phyloP scores from a whole-genome alignment of 2,113 vertebrate species.

The Sisor rabdophorus region DNA sequence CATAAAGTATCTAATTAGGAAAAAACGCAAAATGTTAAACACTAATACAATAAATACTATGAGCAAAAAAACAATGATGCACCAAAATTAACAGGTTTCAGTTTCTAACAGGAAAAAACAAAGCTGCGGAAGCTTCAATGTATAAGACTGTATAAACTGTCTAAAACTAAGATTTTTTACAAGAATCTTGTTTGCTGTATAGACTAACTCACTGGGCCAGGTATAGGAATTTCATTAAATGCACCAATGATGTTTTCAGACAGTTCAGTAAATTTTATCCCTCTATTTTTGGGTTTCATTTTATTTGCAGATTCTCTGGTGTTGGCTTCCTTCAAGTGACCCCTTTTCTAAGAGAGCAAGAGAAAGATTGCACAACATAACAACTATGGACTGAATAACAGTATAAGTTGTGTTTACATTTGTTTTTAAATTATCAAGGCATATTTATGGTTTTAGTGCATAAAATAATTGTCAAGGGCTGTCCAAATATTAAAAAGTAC shows the following conservation, averaged over 20 bases:
- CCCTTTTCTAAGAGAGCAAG: conserved; percentile 10
- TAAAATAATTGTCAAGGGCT: not conserved
- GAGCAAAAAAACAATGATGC: not conserved
- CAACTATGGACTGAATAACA: not conserved
- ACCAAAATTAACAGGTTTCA: conserved; percentile 22
- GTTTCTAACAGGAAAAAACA: conserved; percentile 44
- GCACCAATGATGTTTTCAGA: conserved; percentile 9
- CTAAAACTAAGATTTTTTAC: conserved; percentile 10
- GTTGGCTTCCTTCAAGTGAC: conserved; percentile 12
- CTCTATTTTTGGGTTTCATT: conserved; percentile 16
- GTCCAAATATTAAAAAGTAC: too few species aligned
- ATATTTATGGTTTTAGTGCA: not conserved
- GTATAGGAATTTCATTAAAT: conserved; percentile 29
- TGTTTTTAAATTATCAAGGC: not conserved
- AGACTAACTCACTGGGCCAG: conserved; percentile 31
- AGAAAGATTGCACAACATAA: not conserved
- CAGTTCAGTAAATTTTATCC: conserved; percentile 1
- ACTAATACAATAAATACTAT: not conserved
- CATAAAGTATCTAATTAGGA: conserved; percentile 70
- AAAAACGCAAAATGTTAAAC: not conserved
- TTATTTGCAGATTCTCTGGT: not conserved
- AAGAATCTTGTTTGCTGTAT: conserved; percentile 10
- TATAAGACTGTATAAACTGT: too few species aligned
- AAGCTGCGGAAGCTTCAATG: conserved; percentile 27
- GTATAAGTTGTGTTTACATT: not conserved